Percentiles rank a stretch among this genome's conserved stretches.
Conservation (phyloP, 2,888 invertebrate species). For the Xylota sylvarum region DNA sequence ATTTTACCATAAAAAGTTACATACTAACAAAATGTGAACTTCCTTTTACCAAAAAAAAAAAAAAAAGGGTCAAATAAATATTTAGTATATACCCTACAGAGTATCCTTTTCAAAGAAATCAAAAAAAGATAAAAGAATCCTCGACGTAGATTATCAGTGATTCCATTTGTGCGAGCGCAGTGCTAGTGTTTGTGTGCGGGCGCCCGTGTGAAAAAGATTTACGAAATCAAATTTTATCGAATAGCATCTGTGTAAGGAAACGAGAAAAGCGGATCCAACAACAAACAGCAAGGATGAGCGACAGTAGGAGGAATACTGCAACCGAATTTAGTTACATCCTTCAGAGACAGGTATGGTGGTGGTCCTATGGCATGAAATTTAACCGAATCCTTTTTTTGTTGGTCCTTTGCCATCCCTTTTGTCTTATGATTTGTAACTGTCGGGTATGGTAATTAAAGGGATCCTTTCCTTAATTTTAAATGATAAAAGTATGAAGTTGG, state of each 20-base stretch:
- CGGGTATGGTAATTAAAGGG: slow-evolving; percentile 23
- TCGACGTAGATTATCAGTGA: slow-evolving; percentile 41
- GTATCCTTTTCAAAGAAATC: slow-evolving; percentile 36
- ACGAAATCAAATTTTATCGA: slow-evolving; percentile 42
- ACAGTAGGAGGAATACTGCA: slow-evolving; percentile 83
- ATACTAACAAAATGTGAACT: slow-evolving; percentile 62
- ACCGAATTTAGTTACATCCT: slow-evolving; percentile 85
- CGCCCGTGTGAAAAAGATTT: slow-evolving; percentile 25
- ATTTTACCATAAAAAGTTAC: slow-evolving; percentile 7
- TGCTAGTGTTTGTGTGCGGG: slow-evolving; percentile 28
- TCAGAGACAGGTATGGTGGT: slow-evolving; percentile 83
- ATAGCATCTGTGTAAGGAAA: slow-evolving; percentile 31
- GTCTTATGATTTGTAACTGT: slow-evolving; percentile 18
- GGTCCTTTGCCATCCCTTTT: slow-evolving; percentile 14
- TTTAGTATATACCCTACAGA: slow-evolving; percentile 3
- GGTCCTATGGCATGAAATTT: slow-evolving; percentile 5
- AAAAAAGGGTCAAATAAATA: slow-evolving; percentile 29
- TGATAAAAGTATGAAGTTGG: neutral
- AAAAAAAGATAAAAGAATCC: slow-evolving; percentile 31
- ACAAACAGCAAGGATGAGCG: slow-evolving; percentile 80
- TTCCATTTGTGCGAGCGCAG: slow-evolving; percentile 33
- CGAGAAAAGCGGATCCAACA: slow-evolving; percentile 34
- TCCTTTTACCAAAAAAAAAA: slow-evolving; percentile 31
- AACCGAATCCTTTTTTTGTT: neutral
- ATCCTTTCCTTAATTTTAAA: slow-evolving; percentile 18